phyloP scores from a whole-genome alignment of 1,140 invertebrate species.

The Hypothenemus hampei region DNA sequence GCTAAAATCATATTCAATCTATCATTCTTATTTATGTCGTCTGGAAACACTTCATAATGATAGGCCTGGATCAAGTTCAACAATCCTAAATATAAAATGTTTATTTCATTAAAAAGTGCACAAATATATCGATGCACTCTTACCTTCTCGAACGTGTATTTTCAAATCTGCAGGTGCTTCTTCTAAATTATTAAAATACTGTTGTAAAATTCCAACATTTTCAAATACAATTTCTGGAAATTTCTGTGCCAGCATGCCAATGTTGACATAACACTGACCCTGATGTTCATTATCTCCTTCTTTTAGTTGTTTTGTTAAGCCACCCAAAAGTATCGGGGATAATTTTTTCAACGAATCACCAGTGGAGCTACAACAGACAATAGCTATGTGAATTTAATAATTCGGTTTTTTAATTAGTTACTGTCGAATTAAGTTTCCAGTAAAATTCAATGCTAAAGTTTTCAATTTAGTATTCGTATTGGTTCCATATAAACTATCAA shows the following conservation, averaged over 20 bases:
- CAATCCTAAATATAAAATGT: slow-evolving; percentile 24
- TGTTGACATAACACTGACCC: slow-evolving; percentile 68
- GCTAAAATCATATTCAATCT: slow-evolving; percentile 41
- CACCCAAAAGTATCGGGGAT: slow-evolving; percentile 60
- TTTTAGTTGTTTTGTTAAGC: slow-evolving; percentile 64
- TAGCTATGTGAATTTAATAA: no score
- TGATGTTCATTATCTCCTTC: slow-evolving; percentile 59
- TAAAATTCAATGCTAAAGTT: slow-evolving; percentile 73
- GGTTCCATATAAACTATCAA: slow-evolving; percentile 79
- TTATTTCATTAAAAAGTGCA: background rate
- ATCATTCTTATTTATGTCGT: slow-evolving; percentile 37
- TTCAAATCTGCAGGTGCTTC: slow-evolving; percentile 49
- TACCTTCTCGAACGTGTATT: slow-evolving; percentile 36
- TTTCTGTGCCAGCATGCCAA: slow-evolving; percentile 66
- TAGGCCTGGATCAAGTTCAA: slow-evolving; percentile 57
- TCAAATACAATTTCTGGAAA: slow-evolving; percentile 66
- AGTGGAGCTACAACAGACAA: slow-evolving; percentile 53
- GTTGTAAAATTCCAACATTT: slow-evolving; percentile 58
- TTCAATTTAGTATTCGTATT: slow-evolving; percentile 81
- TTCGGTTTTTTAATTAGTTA: slow-evolving; percentile 46
- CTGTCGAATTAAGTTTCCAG: slow-evolving; percentile 74
- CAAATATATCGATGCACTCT: background rate
- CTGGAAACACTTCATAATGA: slow-evolving; percentile 47
- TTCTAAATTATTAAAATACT: slow-evolving; percentile 61
- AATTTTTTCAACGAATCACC: slow-evolving; percentile 56